Evolutionary conservation across 2,797 vertebrate species (phyloP).

Genomic region (Schizopygopsis malacanthus): DNA sequence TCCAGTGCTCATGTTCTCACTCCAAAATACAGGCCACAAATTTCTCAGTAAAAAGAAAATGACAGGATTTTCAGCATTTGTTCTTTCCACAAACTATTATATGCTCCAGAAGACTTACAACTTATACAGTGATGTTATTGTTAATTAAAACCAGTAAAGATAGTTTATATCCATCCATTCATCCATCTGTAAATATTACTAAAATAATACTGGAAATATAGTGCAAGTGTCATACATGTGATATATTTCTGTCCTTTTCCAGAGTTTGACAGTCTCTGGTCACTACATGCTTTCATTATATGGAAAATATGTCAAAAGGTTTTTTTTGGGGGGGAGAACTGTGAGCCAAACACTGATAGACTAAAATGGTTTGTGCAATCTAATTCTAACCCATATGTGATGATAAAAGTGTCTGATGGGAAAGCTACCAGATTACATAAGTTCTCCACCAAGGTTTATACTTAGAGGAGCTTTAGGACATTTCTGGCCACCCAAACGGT

Average conservation of each 20-base stretch:
- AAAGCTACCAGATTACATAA: conserved; percentile 7
- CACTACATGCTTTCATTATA: background rate
- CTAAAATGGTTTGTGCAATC: background rate
- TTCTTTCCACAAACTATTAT: background rate
- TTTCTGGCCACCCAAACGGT: conserved; percentile 14
- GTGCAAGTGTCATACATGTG: background rate
- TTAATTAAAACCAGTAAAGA: no score
- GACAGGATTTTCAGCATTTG: conserved; percentile 28
- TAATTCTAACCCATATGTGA: background rate
- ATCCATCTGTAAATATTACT: background rate
- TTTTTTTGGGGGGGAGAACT: background rate
- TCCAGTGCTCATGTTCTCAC: conserved; percentile 35
- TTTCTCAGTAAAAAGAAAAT: conserved; percentile 19
- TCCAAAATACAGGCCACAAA: conserved; percentile 46
- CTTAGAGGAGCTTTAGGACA: conserved; percentile 28
- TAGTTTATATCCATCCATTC: no score
- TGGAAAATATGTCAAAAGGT: background rate
- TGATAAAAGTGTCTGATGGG: background rate
- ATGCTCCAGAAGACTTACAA: background rate
- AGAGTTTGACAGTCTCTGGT: background rate
- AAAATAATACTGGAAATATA: background rate
- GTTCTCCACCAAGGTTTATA: background rate
- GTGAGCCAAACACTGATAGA: background rate
- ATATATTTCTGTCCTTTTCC: background rate
- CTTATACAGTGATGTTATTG: no score